phyloP scores from a whole-genome alignment of 2,797 vertebrate genomes.

The Prunella strophiata region DNA sequence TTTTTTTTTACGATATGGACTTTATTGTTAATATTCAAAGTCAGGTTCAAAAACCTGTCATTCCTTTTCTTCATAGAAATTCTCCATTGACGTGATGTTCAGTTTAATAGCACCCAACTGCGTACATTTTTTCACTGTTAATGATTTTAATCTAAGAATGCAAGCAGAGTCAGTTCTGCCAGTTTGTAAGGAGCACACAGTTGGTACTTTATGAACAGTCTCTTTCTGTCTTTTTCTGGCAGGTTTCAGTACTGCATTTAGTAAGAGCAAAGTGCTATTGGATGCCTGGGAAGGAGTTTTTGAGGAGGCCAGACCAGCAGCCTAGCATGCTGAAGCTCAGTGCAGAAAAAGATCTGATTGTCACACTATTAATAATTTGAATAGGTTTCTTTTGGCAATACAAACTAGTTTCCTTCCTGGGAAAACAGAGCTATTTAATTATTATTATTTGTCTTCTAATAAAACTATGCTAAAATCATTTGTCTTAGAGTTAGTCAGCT shows the following conservation, averaged over 20 bases:
- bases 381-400: background rate
- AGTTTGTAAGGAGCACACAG: conserved; percentile 13
- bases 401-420: conserved; percentile 3
- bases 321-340: conserved; percentile 34
- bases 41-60: background rate
- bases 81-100: background rate
- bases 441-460: background rate
- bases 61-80: background rate
- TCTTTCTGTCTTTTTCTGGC: conserved; percentile 64
- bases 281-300: conserved; percentile 62
- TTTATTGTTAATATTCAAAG: conserved; percentile 19
- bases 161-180: conserved; percentile 13
- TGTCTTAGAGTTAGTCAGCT: background rate
- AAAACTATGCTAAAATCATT: background rate
- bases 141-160: conserved; percentile 1
- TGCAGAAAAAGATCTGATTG: conserved; percentile 48
- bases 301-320: conserved; percentile 58
- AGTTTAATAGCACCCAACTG: background rate
- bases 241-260: conserved; percentile 65
- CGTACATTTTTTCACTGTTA: background rate
- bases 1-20: background rate
- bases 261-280: conserved; percentile 61
- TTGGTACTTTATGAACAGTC: conserved; percentile 57
- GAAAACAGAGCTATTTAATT: background rate
- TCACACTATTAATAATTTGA: background rate